Evolutionary conservation across 1,140 invertebrate species (phyloP), one percentile per base, ranked within the genome.

Genomic region (Eueides isabella): DNA sequence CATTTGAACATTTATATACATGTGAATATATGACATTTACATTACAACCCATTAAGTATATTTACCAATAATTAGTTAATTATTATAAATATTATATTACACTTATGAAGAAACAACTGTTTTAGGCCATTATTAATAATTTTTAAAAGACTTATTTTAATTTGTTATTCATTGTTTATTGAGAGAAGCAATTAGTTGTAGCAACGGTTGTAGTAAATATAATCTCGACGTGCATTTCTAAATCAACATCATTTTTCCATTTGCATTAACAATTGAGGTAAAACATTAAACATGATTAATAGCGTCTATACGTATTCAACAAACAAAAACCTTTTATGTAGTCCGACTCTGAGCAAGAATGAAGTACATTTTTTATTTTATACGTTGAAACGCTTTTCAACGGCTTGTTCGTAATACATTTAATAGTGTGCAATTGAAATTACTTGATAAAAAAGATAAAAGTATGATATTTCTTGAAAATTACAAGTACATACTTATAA

Each of bases 241-340:
- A 23, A 26, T 26, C 19, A 26, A 26, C 48, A 55, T 55, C 0
- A 55, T 55, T 55, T 55, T 12, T 3, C 48, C 23, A 55, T 55
- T 55, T 55, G 23, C 23, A 55, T 55, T 26, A 12, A 26, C 48
- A 55, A 55, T n/a, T 55, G 48, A 55, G 11, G 19, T 55, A 55
- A 26, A 26, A 55, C 19, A 55, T 55, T 55, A 26, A 55, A 55
- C 23, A 55, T 55, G 48, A 55, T 12, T 26, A 55, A 55, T 26
- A 55, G 19, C 48, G 23, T 55, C 23, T 55, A 55, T 55, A 55
- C 26, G 48, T 55, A 55, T 55, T 55, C 48, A 55, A 55, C 48
- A 55, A 55, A 55, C 48, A 55, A 26, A 55, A 55, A 55, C 48
- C 48, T 55, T 26, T 55, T 55, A 55, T 55, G 48, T 55, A 55